A percentile compares a stretch with the other conserved stretches of the same genome.
Conservation (phyloP, 2,797 vertebrate species). For the Acrossocheilus fasciatus region DNA sequence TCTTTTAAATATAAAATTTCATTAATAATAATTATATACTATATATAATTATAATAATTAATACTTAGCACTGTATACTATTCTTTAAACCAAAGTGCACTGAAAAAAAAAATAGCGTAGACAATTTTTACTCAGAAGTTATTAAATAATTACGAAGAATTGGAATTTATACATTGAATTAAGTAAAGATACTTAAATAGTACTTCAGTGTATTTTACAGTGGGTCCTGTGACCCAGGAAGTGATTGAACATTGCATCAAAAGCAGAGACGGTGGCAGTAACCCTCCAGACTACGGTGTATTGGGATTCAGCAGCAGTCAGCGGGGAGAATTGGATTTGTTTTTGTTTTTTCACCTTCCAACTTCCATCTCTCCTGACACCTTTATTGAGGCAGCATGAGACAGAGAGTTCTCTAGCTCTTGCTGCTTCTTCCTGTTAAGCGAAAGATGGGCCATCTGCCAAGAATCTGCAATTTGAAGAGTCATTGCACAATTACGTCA, state of each 20-base stretch:
- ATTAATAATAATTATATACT: too few species aligned
- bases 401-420: constrained; percentile 8
- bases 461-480: constrained; percentile 39
- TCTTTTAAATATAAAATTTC: too few species aligned
- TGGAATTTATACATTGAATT: background rate
- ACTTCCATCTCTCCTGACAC: constrained; percentile 40
- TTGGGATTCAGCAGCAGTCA: constrained; percentile 18
- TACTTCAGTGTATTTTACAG: background rate
- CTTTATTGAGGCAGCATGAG: constrained; percentile 35
- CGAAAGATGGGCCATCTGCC: constrained; percentile 24
- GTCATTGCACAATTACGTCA: constrained; percentile 33
- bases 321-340: constrained; percentile 45
- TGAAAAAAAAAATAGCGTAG: background rate
- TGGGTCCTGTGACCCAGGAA: constrained; percentile 8
- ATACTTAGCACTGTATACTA: too few species aligned
- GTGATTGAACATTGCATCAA: constrained; percentile 14
- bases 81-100: background rate
- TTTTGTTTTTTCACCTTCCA: constrained; percentile 47
- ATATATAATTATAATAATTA: too few species aligned
- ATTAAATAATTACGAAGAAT: background rate
- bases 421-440: constrained; percentile 2
- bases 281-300: constrained; percentile 2
- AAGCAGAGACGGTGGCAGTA: constrained; percentile 31
- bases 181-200: background rate
- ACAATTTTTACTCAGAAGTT: background rate